Evolutionary conservation across 2,113 vertebrate genomes (phyloP), one percentile per base, ranked within the genome.

Genomic region (Morone chrysops): DNA sequence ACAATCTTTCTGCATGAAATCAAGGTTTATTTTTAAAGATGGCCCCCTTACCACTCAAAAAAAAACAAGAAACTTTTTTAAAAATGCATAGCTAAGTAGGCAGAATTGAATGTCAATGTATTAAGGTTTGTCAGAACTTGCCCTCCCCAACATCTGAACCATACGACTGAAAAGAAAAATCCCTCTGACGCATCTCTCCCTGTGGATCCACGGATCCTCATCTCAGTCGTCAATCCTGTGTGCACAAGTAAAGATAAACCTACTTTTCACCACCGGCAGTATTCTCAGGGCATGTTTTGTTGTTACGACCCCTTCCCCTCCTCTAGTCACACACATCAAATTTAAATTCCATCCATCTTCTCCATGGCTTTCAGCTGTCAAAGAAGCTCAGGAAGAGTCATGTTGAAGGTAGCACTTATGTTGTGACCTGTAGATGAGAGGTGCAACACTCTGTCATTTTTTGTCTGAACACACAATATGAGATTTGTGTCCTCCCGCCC

Each of bases 81-180:
- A 47, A 43, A 47, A 2, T 17, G 31, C 25, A 31, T 22, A n/a
- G 47, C 56, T 38, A 25, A 45, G 31, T 10, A 66, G 61, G 74
- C 41, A 56, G 66, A 62, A 40, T 40, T 43, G 16, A 60, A 65
- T 70, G 61, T 70, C 43, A 63, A 61, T 22, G 60, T 41, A 0
- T 16, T 3, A 16, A 50, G 69, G 62, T 84, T 67, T 93, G 92
- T 89, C 70, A 75, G 70, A 77, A 91, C 92, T 84, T 75, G 90
- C 45, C 77, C 17, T 82, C 54, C 54, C 6, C 50, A 43, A 38
- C 31, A 74, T 56, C 57, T 81, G 68, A 87, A 79, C 76, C 40
- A 5, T 57, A 69, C 17, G 4, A 50, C 14, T 75, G 62, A 80
- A 83, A 12, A 71, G 65, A 86, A 87, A 41, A 68, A 82, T 76